Percentiles rank a stretch among this genome's conserved stretches.
phyloP scores from a whole-genome alignment of 2,113 vertebrate species.

The Menidia beryllina region DNA sequence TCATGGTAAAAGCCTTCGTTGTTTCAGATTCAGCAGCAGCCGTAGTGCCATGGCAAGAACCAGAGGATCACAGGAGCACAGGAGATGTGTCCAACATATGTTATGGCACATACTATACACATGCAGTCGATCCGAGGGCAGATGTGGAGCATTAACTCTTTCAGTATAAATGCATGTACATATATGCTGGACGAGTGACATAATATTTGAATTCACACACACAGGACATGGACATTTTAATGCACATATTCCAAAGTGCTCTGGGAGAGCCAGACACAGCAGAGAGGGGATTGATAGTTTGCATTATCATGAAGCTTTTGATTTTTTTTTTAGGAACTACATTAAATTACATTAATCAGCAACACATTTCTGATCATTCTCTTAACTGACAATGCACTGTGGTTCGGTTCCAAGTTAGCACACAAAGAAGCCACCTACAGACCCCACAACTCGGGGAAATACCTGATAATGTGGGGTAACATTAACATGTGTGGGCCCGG shows the following conservation, averaged over 20 bases:
- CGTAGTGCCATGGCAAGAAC: too few species aligned
- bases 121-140: too few species aligned
- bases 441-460: neutral
- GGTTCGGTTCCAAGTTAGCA: neutral
- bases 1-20: too few species aligned
- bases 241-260: neutral
- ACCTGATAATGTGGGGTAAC: neutral
- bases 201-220: neutral
- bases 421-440: neutral
- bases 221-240: neutral
- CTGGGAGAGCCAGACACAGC: neutral
- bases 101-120: too few species aligned
- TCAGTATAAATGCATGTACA: too few species aligned
- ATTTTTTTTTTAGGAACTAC: conserved; percentile 12
- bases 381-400: neutral
- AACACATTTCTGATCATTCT: conserved; percentile 1
- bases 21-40: too few species aligned
- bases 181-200: too few species aligned
- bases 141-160: too few species aligned
- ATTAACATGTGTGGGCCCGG: neutral
- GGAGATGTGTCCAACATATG: too few species aligned
- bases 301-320: conserved; percentile 3
- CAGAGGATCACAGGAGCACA: too few species aligned
- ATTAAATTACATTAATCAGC: conserved; percentile 11
- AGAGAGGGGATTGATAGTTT: neutral